These are phyloP conservation scores for Halocaridina rubra DNA, from an alignment of 2,888 invertebrate species.

Conservation along the genomic window DNA sequence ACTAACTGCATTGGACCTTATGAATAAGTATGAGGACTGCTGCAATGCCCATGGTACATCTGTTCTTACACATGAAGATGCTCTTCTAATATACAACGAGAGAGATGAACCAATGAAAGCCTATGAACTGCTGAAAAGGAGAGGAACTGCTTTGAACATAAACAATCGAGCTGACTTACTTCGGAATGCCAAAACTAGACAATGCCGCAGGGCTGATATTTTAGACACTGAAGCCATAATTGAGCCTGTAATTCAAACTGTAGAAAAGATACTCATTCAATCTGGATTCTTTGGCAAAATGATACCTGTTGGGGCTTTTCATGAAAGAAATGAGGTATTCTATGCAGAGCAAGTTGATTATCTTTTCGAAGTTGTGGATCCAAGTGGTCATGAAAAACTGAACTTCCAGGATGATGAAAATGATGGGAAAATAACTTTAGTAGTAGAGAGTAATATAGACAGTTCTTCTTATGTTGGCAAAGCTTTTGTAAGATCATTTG, in stretches of 20 bases:
- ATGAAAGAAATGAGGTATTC: not conserved
- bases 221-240: not conserved
- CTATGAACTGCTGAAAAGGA: not conserved
- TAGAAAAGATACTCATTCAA: not conserved
- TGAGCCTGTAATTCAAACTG: not conserved
- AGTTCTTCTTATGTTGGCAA: not conserved
- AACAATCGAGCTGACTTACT: not conserved
- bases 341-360: not conserved
- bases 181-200: not conserved
- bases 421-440: not conserved
- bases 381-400: not conserved
- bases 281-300: not conserved
- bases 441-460: not conserved
- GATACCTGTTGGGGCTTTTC: not conserved
- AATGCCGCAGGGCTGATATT: not conserved
- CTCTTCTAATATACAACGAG: not conserved
- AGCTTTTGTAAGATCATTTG: not conserved
- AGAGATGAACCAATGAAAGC: not conserved
- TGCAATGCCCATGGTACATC: not conserved
- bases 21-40: not conserved
- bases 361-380: not conserved
- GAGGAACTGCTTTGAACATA: not conserved
- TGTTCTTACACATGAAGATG: not conserved
- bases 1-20: not conserved
- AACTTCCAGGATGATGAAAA: not conserved